Percentiles rank a stretch among this genome's conserved stretches.
These are phyloP conservation scores for Bicyclus anynana DNA, from an alignment of 1,140 invertebrate species.

Conservation along the genomic window DNA sequence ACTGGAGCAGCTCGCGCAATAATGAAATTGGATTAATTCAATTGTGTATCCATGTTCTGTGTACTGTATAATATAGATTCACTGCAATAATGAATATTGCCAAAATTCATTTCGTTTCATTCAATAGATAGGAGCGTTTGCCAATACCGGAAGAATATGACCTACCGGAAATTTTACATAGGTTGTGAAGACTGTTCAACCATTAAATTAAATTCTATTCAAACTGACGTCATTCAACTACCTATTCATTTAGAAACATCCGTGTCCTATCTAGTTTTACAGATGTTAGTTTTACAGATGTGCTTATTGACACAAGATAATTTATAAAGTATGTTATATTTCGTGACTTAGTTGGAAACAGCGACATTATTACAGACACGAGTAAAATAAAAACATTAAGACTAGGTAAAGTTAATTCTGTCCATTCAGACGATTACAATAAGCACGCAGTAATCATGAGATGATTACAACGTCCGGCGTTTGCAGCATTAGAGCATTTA, in stretches of 20 bases:
- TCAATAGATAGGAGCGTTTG: background rate
- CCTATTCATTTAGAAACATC: slow-evolving; percentile 29
- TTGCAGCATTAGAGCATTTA: slow-evolving; percentile 52
- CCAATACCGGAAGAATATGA: background rate
- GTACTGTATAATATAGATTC: too few relatives aligned
- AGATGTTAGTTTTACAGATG: slow-evolving; percentile 10
- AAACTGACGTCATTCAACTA: slow-evolving; percentile 7
- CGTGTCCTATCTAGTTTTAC: slow-evolving; percentile 37
- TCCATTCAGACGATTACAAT: slow-evolving; percentile 52
- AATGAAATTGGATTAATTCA: too few relatives aligned
- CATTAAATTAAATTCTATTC: slow-evolving; percentile 44
- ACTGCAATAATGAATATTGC: background rate
- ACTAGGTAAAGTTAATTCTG: slow-evolving; percentile 60
- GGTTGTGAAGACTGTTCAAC: slow-evolving; percentile 29
- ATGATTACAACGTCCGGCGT: slow-evolving; percentile 66
- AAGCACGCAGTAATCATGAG: slow-evolving; percentile 61
- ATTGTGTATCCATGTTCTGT: too few relatives aligned
- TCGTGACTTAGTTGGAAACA: slow-evolving; percentile 27
- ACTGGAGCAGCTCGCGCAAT: too few relatives aligned
- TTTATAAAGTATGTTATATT: slow-evolving; percentile 8
- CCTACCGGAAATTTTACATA: slow-evolving; percentile 31
- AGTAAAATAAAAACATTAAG: slow-evolving; percentile 43
- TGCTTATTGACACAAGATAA: background rate
- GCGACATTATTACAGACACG: slow-evolving; percentile 18
- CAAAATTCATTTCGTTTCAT: slow-evolving; percentile 5